A percentile compares a stretch with the other conserved stretches of the same genome.
Evolutionary conservation across 1,140 invertebrate species (phyloP).

Genomic region (Zaprionus ornatus): DNA sequence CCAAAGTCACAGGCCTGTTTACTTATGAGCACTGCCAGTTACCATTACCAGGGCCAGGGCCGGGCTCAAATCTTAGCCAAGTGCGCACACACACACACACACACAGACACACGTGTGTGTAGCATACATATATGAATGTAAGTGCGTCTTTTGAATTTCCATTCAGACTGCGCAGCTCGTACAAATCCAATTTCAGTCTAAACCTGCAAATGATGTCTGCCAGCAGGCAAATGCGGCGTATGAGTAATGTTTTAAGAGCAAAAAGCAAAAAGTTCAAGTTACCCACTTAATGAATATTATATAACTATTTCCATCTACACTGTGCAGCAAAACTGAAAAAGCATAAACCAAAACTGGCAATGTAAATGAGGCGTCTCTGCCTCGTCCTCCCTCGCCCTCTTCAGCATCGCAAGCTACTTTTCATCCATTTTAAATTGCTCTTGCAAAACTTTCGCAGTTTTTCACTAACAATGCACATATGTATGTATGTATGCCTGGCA

Average conservation of each 20-base stretch:
- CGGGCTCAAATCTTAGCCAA: conserved; percentile 55
- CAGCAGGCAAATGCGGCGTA: neutral
- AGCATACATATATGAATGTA: conserved; percentile 6
- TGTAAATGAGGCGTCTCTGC: conserved; percentile 10
- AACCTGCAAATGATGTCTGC: conserved; percentile 19
- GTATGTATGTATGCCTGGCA: conserved; percentile 1
- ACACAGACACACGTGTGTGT: neutral
- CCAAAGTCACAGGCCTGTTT: conserved; percentile 40
- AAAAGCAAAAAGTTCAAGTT: conserved; percentile 5
- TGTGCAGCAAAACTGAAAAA: neutral
- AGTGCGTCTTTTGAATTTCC: conserved; percentile 17
- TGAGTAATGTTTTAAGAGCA: conserved; percentile 9
- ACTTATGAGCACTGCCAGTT: conserved; percentile 28
- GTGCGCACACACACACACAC: conserved; percentile 3
- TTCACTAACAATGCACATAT: conserved; percentile 14
- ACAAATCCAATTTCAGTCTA: conserved; percentile 9
- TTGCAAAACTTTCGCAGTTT: conserved; percentile 5
- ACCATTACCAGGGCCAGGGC: neutral
- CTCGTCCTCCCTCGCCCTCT: neutral
- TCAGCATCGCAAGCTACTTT: neutral
- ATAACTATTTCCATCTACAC: neutral
- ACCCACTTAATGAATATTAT: conserved; percentile 7
- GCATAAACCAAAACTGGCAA: neutral
- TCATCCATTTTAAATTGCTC: conserved; percentile 20
- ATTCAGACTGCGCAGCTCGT: neutral